phyloP scores from a whole-genome alignment of 2,797 vertebrate species.

The Discoglossus pictus region DNA sequence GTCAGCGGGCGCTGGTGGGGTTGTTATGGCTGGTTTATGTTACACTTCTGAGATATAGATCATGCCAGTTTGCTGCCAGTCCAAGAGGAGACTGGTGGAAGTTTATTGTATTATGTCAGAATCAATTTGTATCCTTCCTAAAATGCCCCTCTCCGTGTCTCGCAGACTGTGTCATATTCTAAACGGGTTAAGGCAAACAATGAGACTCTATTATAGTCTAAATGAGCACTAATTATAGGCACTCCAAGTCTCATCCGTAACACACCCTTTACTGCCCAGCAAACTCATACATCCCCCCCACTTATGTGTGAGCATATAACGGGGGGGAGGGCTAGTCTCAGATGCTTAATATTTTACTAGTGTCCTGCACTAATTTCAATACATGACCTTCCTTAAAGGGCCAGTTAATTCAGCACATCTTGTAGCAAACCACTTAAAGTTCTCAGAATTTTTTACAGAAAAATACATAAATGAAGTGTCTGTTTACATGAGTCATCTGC shows the following conservation, averaged over 20 bases:
- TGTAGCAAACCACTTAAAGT: too few species aligned
- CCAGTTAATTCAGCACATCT: too few species aligned
- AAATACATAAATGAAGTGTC: too few species aligned
- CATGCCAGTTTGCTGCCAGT: conserved; percentile 36
- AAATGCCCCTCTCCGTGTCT: conserved; percentile 32
- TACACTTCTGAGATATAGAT: conserved; percentile 30
- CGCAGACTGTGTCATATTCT: conserved; percentile 10
- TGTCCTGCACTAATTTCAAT: too few species aligned
- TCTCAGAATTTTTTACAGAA: too few species aligned
- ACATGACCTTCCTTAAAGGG: too few species aligned
- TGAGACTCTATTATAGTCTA: conserved; percentile 7
- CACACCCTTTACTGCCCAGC: too few species aligned
- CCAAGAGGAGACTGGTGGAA: conserved; percentile 10
- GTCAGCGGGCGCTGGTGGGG: not conserved
- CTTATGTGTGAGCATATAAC: too few species aligned
- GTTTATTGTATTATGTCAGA: conserved; percentile 39
- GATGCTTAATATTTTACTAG: too few species aligned
- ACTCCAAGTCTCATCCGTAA: conserved; percentile 9
- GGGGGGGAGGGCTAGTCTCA: too few species aligned
- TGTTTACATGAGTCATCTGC: too few species aligned
- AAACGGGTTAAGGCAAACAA: conserved; percentile 10
- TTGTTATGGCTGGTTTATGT: conserved; percentile 17
- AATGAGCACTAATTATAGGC: conserved; percentile 9
- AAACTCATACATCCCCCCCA: too few species aligned
- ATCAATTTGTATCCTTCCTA: conserved; percentile 13